Base-by-base conservation (phyloP, 2,888 invertebrate genomes). In the Melipona bicolor region DNA sequence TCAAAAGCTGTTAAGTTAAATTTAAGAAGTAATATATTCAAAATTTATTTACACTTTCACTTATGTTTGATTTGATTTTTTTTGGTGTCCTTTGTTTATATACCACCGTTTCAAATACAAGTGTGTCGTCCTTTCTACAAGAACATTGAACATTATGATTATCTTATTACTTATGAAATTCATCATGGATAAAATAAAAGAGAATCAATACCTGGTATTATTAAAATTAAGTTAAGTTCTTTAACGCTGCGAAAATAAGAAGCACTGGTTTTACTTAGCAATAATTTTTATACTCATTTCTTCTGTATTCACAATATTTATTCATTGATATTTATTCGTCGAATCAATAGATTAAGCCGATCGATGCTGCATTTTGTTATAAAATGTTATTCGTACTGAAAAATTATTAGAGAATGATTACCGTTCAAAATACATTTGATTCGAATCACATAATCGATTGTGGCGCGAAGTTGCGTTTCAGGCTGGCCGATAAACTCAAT, bases 351-450 rank as follows among this genome's bases (percentile, higher is more conserved):
- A 19, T 52, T 3, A 32, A 54, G 32, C 61, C 61, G 73, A 84
- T 84, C 78, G 84, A 78, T 83, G 74, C 84, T 78, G 83, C 36
- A 69, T 69, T 64, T 62, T 13, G 4, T 4, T 27, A 24, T 13
- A 43, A 15, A 61, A 56, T 2, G 11, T 27, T 32, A 9, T n/a
- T 71, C 50, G 11, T 15, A 5, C 43, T 6, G 4, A 43, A 6
- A 4, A 15, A 15, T 13, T 19, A 21, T 9, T 27, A 11, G 6
- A n/a, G 21, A n/a, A 32, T 1, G 15, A 36, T 43, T 2, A 36
- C 6, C n/a, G 15, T n/a, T 27, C n/a, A 4, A 49, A n/a, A 43
- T 50, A 15, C 21, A 2, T n/a, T 77, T 4, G 43, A 4, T n/a
- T 71, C 3, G 54, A n/a, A 2, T 73, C 17, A 36, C 27, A 19